Conservation (phyloP, 1,140 invertebrate species). For the Druon quercuslanigerum region DNA sequence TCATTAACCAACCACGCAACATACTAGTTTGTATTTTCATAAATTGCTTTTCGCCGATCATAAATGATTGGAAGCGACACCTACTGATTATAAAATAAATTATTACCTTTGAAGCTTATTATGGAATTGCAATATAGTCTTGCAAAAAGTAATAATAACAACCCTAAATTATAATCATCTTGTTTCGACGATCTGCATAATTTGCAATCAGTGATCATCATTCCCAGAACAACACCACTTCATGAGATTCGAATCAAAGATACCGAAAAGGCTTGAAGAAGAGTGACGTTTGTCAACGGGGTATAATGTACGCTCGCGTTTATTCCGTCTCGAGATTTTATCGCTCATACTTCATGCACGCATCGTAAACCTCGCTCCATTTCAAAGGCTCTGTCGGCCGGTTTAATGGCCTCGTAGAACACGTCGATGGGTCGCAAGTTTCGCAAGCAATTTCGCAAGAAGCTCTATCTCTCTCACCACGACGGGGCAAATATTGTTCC, state of each 20-base stretch:
- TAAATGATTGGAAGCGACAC: constrained; percentile 9
- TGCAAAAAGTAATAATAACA: not conserved
- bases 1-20: too few species aligned
- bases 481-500: constrained; percentile 17
- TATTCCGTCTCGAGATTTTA: constrained; percentile 54
- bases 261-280: constrained; percentile 33
- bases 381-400: constrained; percentile 44
- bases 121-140: constrained; percentile 4
- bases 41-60: not conserved
- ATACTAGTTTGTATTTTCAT: not conserved
- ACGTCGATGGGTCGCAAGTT: constrained; percentile 33
- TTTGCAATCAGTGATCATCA: constrained; percentile 2
- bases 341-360: constrained; percentile 57
- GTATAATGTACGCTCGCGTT: constrained; percentile 45
- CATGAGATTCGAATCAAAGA: constrained; percentile 11
- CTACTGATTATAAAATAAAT: constrained; percentile 2
- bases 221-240: constrained; percentile 3
- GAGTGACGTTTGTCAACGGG: constrained; percentile 51
- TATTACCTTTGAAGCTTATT: not conserved
- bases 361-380: constrained; percentile 58
- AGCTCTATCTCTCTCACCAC: constrained; percentile 1
- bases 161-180: not conserved
- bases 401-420: constrained; percentile 28
- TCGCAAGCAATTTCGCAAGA: constrained; percentile 44
- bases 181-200: constrained; percentile 7